A percentile compares a stretch with the other conserved stretches of the same genome.
phyloP scores from a whole-genome alignment of 2,113 vertebrate species.

The Psettodes erumei region DNA sequence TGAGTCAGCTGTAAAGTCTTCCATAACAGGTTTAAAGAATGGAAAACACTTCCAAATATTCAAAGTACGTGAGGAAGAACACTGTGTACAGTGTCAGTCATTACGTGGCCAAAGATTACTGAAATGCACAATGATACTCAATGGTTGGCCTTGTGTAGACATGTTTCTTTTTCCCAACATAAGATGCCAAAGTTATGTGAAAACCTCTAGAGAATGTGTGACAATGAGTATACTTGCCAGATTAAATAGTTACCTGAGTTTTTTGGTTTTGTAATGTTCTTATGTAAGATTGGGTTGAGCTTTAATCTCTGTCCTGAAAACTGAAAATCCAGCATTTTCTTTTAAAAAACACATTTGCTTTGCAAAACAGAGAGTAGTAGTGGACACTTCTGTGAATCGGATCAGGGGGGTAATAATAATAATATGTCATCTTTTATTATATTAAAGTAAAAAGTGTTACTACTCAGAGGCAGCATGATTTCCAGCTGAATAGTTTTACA shows the following conservation, averaged over 20 bases:
- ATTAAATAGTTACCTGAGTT: constrained; percentile 42
- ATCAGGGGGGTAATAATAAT: no score
- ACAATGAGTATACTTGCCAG: constrained; percentile 26
- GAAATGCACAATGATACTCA: constrained; percentile 25
- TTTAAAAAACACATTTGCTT: not conserved
- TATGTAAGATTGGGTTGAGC: constrained; percentile 13
- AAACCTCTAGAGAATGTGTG: constrained; percentile 25
- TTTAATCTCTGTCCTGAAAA: constrained; percentile 41
- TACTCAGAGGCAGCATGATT: not conserved
- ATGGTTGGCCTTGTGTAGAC: constrained; percentile 18
- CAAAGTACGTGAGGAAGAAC: not conserved
- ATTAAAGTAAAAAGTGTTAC: not conserved
- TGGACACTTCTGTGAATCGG: no score
- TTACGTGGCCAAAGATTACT: constrained; percentile 23
- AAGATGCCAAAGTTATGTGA: constrained; percentile 29
- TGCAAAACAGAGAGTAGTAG: not conserved
- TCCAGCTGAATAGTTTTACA: not conserved
- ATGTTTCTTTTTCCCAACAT: not conserved
- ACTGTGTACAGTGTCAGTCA: not conserved
- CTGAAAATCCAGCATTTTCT: constrained; percentile 23
- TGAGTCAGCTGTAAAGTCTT: not conserved
- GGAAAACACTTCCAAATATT: not conserved
- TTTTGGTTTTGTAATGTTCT: constrained; percentile 48
- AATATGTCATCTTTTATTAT: not conserved
- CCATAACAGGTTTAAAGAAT: not conserved